Base-by-base conservation (phyloP, 2,113 vertebrate genomes). In the Lota lota region DNA sequence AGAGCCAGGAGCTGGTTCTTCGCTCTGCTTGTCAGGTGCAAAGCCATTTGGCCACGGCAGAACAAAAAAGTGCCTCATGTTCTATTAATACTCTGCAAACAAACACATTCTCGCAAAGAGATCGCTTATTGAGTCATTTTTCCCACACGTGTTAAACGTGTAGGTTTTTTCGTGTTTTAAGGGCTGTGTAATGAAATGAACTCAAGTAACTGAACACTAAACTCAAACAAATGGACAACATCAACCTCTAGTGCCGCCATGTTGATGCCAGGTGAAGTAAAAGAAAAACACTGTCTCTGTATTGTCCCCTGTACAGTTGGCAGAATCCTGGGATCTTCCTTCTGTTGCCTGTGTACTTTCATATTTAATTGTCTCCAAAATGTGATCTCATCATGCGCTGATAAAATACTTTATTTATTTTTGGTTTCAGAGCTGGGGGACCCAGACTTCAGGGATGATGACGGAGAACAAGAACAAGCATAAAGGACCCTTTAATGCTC, bases 401-500 rank as follows among this genome's bases (percentile, higher is more conserved):
- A 14, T 47, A 47, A 47, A 47, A 11, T 47, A 0, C 6, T 47
- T 47, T 10, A 47, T 56, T 18, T 56, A 17, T 16, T 56, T 56
- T 56, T 56, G 4, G 12, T 17, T 14, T 0, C 12, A 53, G 51
- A 24, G 68, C 58, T 21, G 20, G 6, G 36, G 51, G 19, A n/a
- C 50, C 14, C 19, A 33, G 63, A 56, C 58, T 22, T 28, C 10
- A 28, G 17, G 50, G 60, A 51, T 36, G 36, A 36, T 22, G 15
- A 16, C 19, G 56, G 59, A 22, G 20, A 20, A 63, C 66, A 22
- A 40, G 66, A 54, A 72, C 73, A 12, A 47, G 40, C 40, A 75
- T 72, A 63, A 28, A 22, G 66, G 72, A 33, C 61, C 70, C 63
- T 67, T 79, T 76, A 72, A 62, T 28, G 40, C 70, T 58, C 68